These are phyloP conservation scores for Melanchra persicariae DNA, from an alignment of 2,888 invertebrate genomes.

Conservation along the genomic window DNA sequence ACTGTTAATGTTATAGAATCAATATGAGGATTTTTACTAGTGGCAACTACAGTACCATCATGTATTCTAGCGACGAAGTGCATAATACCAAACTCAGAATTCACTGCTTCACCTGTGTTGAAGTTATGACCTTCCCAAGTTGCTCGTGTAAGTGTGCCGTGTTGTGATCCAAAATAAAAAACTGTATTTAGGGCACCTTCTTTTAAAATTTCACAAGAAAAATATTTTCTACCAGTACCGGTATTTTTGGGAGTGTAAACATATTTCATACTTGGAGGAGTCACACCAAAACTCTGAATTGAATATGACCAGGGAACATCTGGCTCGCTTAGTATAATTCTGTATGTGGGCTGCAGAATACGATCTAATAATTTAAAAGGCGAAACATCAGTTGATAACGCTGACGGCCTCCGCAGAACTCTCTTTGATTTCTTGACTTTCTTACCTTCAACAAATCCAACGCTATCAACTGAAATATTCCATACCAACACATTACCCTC, in stretches of 20 bases:
- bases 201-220: slow-evolving; percentile 76
- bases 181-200: slow-evolving; percentile 76
- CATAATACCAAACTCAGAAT: slow-evolving; percentile 90
- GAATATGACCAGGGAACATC: slow-evolving; percentile 81
- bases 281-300: slow-evolving; percentile 85
- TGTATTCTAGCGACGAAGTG: slow-evolving; percentile 90
- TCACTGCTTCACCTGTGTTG: slow-evolving; percentile 91
- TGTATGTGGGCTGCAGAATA: slow-evolving; percentile 92
- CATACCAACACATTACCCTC: slow-evolving; percentile 94
- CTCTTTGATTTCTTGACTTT: slow-evolving; percentile 86
- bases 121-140: slow-evolving; percentile 94
- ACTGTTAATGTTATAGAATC: slow-evolving; percentile 92
- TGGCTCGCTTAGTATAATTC: slow-evolving; percentile 85
- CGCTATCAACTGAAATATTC: slow-evolving; percentile 91
- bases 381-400: slow-evolving; percentile 91
- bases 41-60: slow-evolving; percentile 92
- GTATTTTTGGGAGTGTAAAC: slow-evolving; percentile 76
- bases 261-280: slow-evolving; percentile 80
- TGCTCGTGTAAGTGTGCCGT: slow-evolving; percentile 84
- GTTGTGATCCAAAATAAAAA: slow-evolving; percentile 84
- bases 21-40: slow-evolving; percentile 92
- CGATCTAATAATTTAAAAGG: slow-evolving; percentile 91
- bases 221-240: slow-evolving; percentile 85
- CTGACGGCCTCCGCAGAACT: slow-evolving; percentile 89
- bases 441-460: slow-evolving; percentile 78